Evolutionary conservation across 2,888 invertebrate genomes (phyloP), one percentile per base, ranked within the genome.

Genomic region (Lordiphosa fenestrarum): DNA sequence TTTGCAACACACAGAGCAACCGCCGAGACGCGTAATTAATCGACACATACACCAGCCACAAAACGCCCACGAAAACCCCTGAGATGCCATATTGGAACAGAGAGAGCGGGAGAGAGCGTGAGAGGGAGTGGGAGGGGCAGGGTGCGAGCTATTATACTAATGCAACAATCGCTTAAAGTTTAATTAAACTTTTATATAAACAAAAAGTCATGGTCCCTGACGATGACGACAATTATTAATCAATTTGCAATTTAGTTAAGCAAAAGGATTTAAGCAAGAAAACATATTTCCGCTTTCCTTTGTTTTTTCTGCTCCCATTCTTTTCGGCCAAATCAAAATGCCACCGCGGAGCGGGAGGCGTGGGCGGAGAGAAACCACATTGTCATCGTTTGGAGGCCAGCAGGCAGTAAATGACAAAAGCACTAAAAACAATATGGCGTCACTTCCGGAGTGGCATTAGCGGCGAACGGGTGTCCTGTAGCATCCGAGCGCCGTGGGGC

Each of bases 401-500:
- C 42, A 51, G 70, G 55, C 42, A 60, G 60, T 66, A 73, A 81
- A 81, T 70, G 70, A 68, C 73, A 73, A 64, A 76, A 56, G 58
- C 63, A 60, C 65, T 71, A 71, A 77, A 84, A 80, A 84, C 84
- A 84, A 80, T 84, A 73, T 71, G 78, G 84, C 85, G 85, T 61
- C 78, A 74, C 74, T 84, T 80, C 78, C 78, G 82, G 71, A 47
- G 58, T 51, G 58, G 70, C 81, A 84, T 84, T 76, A 76, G 73
- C 69, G 53, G 62, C n/a, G n/a, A n/a, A n/a, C n/a, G n/a, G n/a
- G n/a, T n/a, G n/a, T n/a, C n/a, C n/a, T n/a, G n/a, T n/a, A n/a
- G n/a, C n/a, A n/a, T n/a, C n/a, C n/a, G n/a, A n/a, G n/a, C n/a
- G n/a, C n/a, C n/a, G n/a, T n/a, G n/a, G 19, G 30, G 19, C 52